Conservation (phyloP, 2,113 vertebrate species). For the Chaetorhynchus papuensis region DNA sequence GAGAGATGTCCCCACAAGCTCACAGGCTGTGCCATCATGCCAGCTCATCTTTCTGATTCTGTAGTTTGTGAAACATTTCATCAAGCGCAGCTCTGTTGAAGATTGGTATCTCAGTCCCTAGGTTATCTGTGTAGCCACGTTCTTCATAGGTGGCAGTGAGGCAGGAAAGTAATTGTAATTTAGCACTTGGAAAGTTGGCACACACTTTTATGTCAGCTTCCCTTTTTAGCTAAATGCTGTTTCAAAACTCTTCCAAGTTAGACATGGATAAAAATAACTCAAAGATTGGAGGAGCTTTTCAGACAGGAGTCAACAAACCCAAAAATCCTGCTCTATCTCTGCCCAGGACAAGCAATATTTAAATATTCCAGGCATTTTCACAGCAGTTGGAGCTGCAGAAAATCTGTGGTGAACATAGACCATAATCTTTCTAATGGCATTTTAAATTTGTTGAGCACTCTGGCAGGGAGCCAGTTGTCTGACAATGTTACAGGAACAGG, state of each 20-base stretch:
- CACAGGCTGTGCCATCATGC: background rate
- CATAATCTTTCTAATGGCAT: background rate
- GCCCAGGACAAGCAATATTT: background rate
- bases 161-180: background rate
- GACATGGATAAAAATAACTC: background rate
- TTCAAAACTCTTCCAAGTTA: constrained; percentile 3
- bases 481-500: background rate
- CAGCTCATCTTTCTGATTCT: background rate
- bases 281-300: background rate
- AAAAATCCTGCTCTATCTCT: background rate
- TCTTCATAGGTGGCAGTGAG: background rate
- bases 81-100: background rate
- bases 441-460: background rate
- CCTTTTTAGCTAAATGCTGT: background rate
- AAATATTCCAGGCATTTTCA: constrained; percentile 10
- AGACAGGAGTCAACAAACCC: background rate
- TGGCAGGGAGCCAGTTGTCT: constrained; percentile 2
- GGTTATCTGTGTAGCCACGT: background rate
- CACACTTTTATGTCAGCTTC: background rate
- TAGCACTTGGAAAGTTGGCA: background rate
- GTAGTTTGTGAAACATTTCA: background rate
- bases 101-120: background rate
- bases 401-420: background rate
- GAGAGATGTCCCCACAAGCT: background rate
- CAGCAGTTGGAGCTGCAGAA: background rate